Conservation (phyloP, 1,140 invertebrate genomes). For the Cotesia chilonis region DNA sequence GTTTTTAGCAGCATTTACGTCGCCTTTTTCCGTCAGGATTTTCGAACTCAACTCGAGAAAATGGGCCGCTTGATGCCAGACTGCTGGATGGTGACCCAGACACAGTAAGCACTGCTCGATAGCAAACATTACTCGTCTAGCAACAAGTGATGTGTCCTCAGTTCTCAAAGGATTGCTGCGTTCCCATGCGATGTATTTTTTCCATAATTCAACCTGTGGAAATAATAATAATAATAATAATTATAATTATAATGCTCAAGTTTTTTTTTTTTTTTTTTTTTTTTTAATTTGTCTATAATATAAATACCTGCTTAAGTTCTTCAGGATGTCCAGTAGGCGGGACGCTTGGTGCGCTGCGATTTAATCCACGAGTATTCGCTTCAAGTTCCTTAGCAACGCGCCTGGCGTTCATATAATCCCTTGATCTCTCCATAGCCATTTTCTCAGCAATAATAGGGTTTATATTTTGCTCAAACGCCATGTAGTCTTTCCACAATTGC, state of each 20-base stretch:
- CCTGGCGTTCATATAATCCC: slow-evolving; percentile 98
- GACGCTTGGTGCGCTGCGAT: slow-evolving; percentile 91
- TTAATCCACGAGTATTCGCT: slow-evolving; percentile 91
- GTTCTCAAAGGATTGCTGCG: slow-evolving; percentile 94
- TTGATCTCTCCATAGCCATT: slow-evolving; percentile 87
- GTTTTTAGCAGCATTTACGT: slow-evolving; percentile 88
- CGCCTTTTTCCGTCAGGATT: slow-evolving; percentile 92
- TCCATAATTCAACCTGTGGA: slow-evolving; percentile 94
- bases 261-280: no score
- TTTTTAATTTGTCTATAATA: no score
- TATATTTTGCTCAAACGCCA: slow-evolving; percentile 91
- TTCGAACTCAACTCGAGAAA: slow-evolving; percentile 95
- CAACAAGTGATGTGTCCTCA: slow-evolving; percentile 93
- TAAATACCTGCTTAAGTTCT: slow-evolving; percentile 88
- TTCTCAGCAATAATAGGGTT: slow-evolving; percentile 96
- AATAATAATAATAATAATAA: slow-evolving; percentile 18
- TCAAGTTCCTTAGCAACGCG: slow-evolving; percentile 97
- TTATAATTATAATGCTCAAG: no score
- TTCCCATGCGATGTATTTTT: slow-evolving; percentile 98
- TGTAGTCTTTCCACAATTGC: slow-evolving; percentile 98
- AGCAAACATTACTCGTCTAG: slow-evolving; percentile 96
- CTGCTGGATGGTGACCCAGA: slow-evolving; percentile 96
- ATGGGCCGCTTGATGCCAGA: slow-evolving; percentile 98
- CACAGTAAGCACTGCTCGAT: slow-evolving; percentile 98
- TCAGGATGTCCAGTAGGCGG: slow-evolving; percentile 91